These are phyloP conservation scores for Orchesella flavescens DNA, from an alignment of 2,888 invertebrate species.

Conservation along the genomic window DNA sequence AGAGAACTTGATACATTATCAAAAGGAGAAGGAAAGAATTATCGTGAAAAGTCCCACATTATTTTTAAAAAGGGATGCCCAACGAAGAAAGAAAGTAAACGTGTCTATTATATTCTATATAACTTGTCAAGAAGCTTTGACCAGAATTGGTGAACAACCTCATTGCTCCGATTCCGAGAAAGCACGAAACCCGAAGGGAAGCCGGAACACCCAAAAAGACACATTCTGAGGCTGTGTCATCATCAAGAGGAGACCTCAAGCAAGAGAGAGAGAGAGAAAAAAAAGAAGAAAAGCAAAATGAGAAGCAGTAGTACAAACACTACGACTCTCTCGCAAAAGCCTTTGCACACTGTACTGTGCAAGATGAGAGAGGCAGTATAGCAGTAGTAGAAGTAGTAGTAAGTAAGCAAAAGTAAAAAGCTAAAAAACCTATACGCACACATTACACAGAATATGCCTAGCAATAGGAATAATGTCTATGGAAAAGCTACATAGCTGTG, in stretches of 20 bases:
- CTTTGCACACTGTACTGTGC: neutral
- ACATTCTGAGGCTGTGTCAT: slow-evolving; percentile 60
- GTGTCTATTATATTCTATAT: neutral
- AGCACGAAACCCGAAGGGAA: slow-evolving; percentile 62
- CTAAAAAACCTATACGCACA: neutral
- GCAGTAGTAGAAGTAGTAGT: too few species aligned
- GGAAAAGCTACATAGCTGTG: neutral
- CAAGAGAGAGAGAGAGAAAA: slow-evolving; percentile 19
- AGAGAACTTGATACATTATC: neutral
- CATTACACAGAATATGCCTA: neutral
- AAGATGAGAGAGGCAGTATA: too few species aligned
- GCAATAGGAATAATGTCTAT: neutral
- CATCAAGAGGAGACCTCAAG: slow-evolving; percentile 47
- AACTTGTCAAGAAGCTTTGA: neutral
- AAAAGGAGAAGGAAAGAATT: neutral
- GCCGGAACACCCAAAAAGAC: slow-evolving; percentile 64
- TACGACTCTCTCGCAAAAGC: neutral
- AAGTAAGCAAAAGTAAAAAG: too few species aligned
- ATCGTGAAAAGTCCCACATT: neutral
- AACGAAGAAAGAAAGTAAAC: neutral
- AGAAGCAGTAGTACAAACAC: slow-evolving; percentile 7
- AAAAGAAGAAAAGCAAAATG: slow-evolving; percentile 10
- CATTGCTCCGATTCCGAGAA: slow-evolving; percentile 56
- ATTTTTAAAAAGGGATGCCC: neutral
- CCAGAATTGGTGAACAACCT: slow-evolving; percentile 40